Evolutionary conservation across 2,797 vertebrate species (phyloP), one percentile per base, ranked within the genome.

Genomic region (Macropodus opercularis): DNA sequence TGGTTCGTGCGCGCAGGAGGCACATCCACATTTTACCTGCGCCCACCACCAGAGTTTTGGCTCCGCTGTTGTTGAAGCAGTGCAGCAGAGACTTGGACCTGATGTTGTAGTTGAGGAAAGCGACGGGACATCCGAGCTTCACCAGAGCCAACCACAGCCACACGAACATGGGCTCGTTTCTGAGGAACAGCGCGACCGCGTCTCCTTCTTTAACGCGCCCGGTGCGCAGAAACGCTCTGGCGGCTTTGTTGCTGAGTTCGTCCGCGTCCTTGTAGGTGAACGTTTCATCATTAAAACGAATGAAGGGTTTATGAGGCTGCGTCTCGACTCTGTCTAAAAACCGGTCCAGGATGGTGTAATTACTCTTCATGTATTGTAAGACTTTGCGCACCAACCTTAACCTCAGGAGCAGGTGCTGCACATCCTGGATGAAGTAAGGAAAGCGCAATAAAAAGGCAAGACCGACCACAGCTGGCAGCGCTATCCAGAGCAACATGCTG

Each of bases 41-140:
- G 0, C 84, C 85, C 2, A 83, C 89, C 15, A 95, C 80, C 60
- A 94, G 86, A 14, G 86, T 73, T 14, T 69, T 91, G 23, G 95
- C 92, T 1, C 81, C 81, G 42, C 87, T 89, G 82, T 89, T 83
- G 32, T 65, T 77, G 63, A 94, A 92, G 59, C 93, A 94, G 80
- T 94, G 93, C 12, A 92, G 5, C 65, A 95, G 71, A 3, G 93
- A 91, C 35, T 78, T 87, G 8, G 86, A 74, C 26, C 92, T 80
- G 81, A 94, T 69, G 87, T 90, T 93, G 80, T 9, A 72, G 85
- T 95, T 95, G 66, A 96, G 90, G 8, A 94, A 88, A 8, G 94
- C 80, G 44, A 87, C 73, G 1, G 87, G 50, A 46, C 94, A 95
- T 55, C 94, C 95, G 44, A 95, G 41, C 71, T 95, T 94, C 26